Conservation (phyloP, 2,113 vertebrate species). For the Ageneiosus marmoratus region DNA sequence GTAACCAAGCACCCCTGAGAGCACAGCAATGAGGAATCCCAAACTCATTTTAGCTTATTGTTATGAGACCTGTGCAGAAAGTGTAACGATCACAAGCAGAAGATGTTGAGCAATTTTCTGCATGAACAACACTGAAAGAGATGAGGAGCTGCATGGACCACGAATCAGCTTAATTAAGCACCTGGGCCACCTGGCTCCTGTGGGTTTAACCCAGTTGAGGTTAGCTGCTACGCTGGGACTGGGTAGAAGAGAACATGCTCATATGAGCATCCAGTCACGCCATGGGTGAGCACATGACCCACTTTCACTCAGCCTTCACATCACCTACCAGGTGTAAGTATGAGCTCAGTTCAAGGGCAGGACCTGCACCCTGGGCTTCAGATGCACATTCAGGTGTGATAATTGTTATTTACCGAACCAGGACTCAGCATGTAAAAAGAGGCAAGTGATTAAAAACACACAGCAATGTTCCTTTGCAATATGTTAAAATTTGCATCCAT, state of each 20-base stretch:
- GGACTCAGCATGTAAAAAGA: neutral
- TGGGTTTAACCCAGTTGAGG: constrained; percentile 32
- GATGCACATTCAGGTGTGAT: constrained; percentile 5
- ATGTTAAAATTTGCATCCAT: constrained; percentile 23
- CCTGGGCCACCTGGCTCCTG: constrained; percentile 22
- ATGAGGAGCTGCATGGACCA: constrained; percentile 33
- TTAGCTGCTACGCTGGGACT: neutral
- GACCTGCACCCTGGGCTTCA: neutral
- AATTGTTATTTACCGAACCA: constrained; percentile 27
- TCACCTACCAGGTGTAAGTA: neutral
- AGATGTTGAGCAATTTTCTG: constrained; percentile 42
- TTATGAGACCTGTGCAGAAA: constrained; percentile 17
- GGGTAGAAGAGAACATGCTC: neutral
- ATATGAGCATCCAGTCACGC: neutral
- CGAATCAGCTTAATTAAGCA: constrained; percentile 45
- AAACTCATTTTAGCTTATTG: constrained; percentile 12
- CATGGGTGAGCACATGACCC: neutral
- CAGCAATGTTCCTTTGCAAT: neutral
- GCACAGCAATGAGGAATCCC: constrained; percentile 11
- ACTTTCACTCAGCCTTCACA: neutral
- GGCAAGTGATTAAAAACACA: neutral
- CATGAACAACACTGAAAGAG: constrained; percentile 23
- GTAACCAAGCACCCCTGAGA: neutral
- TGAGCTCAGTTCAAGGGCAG: constrained; percentile 17
- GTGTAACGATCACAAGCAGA: constrained; percentile 20